Conservation (phyloP, 2,888 invertebrate genomes). For the Sympetrum striolatum region DNA sequence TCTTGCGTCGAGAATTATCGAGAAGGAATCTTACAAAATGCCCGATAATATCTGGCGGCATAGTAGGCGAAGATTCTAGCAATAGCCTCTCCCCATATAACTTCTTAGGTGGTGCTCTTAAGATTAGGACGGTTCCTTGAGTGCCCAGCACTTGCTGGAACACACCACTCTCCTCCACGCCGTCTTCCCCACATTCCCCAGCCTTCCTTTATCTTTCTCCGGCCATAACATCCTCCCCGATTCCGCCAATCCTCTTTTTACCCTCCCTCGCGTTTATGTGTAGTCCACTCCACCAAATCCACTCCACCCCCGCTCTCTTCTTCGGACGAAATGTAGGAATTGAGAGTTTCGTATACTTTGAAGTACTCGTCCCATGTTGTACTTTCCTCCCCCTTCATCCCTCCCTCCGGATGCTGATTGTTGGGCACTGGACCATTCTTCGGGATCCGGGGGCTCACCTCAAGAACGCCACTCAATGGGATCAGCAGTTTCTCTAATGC, state of each 20-base stretch:
- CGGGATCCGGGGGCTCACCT: not conserved
- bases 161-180: not conserved
- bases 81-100: not conserved
- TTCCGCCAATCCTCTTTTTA: not conserved
- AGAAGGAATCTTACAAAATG: not conserved
- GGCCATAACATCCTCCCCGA: not conserved
- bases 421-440: not conserved
- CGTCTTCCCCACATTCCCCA: not conserved
- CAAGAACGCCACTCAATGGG: not conserved
- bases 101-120: conserved; percentile 17
- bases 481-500: not conserved
- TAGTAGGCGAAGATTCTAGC: not conserved
- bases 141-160: not conserved
- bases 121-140: conserved; percentile 13
- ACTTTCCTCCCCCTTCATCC: not conserved
- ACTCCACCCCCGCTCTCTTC: not conserved
- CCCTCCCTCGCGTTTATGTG: not conserved
- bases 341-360: no score
- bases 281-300: not conserved
- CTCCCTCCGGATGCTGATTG: not conserved
- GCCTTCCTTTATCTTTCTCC: not conserved
- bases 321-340: no score
- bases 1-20: no score
- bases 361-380: no score
- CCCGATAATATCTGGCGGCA: not conserved